phyloP scores from a whole-genome alignment of 2,113 vertebrate species.

The Pelmatolapia mariae region DNA sequence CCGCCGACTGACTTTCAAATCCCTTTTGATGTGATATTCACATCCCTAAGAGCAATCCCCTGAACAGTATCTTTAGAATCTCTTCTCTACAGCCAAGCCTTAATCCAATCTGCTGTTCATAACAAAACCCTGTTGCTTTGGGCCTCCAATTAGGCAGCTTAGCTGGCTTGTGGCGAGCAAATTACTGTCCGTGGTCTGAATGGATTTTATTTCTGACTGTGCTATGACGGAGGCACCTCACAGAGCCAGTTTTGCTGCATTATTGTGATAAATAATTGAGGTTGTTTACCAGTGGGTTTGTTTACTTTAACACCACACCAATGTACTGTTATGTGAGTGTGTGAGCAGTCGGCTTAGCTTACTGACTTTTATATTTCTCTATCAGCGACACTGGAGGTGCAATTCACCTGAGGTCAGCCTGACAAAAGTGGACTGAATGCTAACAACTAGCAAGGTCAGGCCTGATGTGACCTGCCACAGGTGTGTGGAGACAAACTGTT shows the following conservation, averaged over 20 bases:
- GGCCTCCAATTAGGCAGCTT: constrained; percentile 39
- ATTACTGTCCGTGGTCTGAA: constrained; percentile 4
- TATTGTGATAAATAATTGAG: constrained; percentile 23
- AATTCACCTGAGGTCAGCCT: neutral
- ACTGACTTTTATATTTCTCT: neutral
- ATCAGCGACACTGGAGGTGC: neutral
- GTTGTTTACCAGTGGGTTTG: neutral
- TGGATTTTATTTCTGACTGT: constrained; percentile 22
- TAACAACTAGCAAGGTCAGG: neutral
- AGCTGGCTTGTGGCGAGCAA: constrained; percentile 23
- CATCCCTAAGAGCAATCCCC: constrained; percentile 33
- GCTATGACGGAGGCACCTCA: neutral
- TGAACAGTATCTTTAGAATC: constrained; percentile 7
- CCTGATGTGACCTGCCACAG: neutral
- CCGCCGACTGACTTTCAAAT: neutral
- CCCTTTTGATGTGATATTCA: constrained; percentile 28
- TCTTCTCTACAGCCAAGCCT: constrained; percentile 12
- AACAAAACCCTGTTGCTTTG: constrained; percentile 1
- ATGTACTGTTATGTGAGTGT: neutral
- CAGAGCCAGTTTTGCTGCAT: neutral
- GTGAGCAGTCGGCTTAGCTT: neutral
- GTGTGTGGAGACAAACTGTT: neutral
- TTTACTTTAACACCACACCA: neutral
- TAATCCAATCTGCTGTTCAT: constrained; percentile 38
- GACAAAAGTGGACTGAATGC: neutral